These are phyloP conservation scores for Chloroclystis v-ata DNA, from an alignment of 2,888 invertebrate species.

Conservation along the genomic window DNA sequence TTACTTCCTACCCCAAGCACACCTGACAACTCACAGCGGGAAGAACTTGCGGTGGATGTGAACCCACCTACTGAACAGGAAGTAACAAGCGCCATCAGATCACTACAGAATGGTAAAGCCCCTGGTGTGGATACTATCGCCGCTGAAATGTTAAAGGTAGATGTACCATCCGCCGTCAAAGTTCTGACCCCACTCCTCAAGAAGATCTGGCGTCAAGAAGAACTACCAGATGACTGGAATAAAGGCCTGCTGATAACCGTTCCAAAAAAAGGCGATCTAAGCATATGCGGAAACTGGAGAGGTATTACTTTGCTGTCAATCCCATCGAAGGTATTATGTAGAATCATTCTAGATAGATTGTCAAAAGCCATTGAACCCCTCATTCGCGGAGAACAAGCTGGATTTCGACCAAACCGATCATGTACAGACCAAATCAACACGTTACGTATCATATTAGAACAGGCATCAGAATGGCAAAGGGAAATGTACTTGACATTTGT, in stretches of 20 bases:
- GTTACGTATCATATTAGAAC: neutral
- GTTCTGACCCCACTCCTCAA: neutral
- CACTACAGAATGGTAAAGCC: neutral
- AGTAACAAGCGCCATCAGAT: neutral
- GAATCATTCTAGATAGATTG: neutral
- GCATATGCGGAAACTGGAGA: neutral
- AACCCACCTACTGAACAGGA: neutral
- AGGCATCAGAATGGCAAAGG: neutral
- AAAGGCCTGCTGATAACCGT: neutral
- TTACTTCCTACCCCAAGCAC: neutral
- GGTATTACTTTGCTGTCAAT: neutral
- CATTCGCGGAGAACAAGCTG: neutral
- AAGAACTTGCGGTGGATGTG: too few species aligned
- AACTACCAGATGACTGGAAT: slow-evolving; percentile 4
- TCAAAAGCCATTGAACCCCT: neutral
- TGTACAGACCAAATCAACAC: neutral
- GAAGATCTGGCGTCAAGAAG: neutral
- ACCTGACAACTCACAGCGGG: too few species aligned
- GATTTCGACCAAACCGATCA: neutral
- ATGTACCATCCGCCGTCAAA: neutral
- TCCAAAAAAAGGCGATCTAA: slow-evolving; percentile 5
- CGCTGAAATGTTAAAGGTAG: neutral
- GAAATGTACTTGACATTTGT: neutral
- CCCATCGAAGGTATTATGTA: neutral
- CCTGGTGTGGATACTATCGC: neutral